phyloP scores from a whole-genome alignment of 2,113 vertebrate species.

The Papio anubis region DNA sequence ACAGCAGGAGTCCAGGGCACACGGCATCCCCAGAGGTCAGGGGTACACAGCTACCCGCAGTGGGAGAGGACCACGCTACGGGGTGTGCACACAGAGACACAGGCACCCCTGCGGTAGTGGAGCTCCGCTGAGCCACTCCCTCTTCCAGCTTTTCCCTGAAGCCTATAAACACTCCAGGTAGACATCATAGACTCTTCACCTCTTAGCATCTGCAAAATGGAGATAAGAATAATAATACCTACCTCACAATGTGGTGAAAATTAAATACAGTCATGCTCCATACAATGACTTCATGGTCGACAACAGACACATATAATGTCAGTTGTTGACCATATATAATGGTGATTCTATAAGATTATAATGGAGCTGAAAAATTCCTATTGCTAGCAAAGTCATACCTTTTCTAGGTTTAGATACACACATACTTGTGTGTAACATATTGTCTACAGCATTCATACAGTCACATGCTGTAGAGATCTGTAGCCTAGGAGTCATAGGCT shows the following conservation, averaged over 20 bases:
- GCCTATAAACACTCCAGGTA: neutral
- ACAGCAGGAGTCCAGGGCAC: neutral
- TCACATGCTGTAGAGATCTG: neutral
- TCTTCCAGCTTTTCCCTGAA: neutral
- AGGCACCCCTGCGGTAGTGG: neutral
- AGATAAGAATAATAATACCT: neutral
- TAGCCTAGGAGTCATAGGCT: neutral
- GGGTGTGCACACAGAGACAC: accelerated
- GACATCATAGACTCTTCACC: neutral
- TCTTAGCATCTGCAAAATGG: neutral
- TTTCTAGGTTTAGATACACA: neutral
- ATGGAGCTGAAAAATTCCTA: neutral
- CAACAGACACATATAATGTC: neutral
- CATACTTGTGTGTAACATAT: neutral
- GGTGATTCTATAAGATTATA: neutral
- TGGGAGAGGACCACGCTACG: neutral
- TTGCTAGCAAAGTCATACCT: neutral
- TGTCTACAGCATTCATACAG: neutral
- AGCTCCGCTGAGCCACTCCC: neutral
- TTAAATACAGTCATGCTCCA: neutral
- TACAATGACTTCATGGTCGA: neutral
- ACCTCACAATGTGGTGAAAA: neutral
- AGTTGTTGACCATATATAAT: too few species aligned
- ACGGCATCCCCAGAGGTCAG: neutral
- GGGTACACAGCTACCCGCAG: neutral